A percentile compares a stretch with the other conserved stretches of the same genome.
phyloP scores from a whole-genome alignment of 1,140 invertebrate genomes.

The Lepidotrigona ventralis region DNA sequence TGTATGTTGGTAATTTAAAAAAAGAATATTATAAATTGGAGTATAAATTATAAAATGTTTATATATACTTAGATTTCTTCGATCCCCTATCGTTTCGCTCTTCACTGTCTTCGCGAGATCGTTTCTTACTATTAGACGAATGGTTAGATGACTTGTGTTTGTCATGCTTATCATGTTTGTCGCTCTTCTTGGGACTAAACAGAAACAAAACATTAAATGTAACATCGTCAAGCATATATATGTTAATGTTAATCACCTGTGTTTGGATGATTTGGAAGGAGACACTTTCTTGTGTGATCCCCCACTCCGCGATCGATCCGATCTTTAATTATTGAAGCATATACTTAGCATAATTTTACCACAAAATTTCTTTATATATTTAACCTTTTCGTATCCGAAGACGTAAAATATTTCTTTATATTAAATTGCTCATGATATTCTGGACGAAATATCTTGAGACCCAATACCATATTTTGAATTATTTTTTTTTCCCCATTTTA shows the following conservation, averaged over 20 bases:
- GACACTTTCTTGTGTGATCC: slow-evolving; percentile 81
- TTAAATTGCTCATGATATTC: no score
- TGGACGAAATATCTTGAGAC: no score
- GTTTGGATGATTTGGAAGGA: slow-evolving; percentile 80
- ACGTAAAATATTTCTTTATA: no score
- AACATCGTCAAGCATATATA: slow-evolving; percentile 31
- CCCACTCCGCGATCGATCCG: slow-evolving; percentile 76
- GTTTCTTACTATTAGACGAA: slow-evolving; percentile 83
- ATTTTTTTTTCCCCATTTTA: no score
- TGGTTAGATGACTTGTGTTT: slow-evolving; percentile 72
- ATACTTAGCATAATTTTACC: slow-evolving; percentile 45
- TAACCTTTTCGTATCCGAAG: background rate
- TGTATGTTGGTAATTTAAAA: background rate
- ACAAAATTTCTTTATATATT: background rate
- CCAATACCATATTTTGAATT: no score
- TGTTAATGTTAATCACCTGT: slow-evolving; percentile 76
- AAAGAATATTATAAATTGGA: background rate
- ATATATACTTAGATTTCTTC: slow-evolving; percentile 85
- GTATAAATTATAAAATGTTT: background rate
- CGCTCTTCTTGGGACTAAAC: slow-evolving; percentile 78
- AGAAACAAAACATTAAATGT: slow-evolving; percentile 43
- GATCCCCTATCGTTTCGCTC: slow-evolving; percentile 83
- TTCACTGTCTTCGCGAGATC: slow-evolving; percentile 87
- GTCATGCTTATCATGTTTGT: slow-evolving; percentile 76
- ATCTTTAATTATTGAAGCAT: slow-evolving; percentile 74